Base-by-base conservation (phyloP, 2,113 vertebrate genomes). In the Lampris megalopsis region DNA sequence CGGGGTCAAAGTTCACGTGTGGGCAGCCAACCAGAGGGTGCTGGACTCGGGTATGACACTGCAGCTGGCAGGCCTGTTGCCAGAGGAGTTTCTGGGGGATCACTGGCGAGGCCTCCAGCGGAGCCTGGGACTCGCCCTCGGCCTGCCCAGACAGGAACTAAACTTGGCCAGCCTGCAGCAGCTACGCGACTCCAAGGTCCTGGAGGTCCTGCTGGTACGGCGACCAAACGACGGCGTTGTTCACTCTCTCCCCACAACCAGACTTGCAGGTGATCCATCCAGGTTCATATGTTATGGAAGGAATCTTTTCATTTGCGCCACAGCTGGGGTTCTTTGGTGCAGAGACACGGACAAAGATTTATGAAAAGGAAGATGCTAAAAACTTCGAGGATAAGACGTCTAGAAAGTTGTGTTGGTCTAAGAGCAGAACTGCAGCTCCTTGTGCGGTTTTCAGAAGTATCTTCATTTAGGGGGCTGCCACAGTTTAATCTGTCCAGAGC, bases 121-220 rank as follows among this genome's bases (percentile, higher is more conserved):
- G 11, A 95, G 92, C 38, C 90, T 99, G 73, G 94, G 95, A 5
- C 88, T 92, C 1, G 54, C 89, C 38, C 92, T 99, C 4, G 89
- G 92, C 68, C 80, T 96, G 0, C 90, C 91, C 65, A 83, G 91
- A 7, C 95, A 96, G 36, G 93, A 95, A 80, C 94, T 99, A 37
- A 95, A 96, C 68, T 91, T 98, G 92, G 97, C 95, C 87, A 98
- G 97, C 88, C 93, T 99, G 38, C 98, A 99, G 92, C 95, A 95
- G 24, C 89, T 89, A 0, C 91, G 91, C 0, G 41, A 86, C 42
- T 64, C 88, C 0, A 76, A 84, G 0, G 89, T 86, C 1, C 92
- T 97, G 81, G 96, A 98, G 9, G 90, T 94, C 48, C 95, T 99
- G 43, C 86, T 99, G 72, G 89, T 94, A 64, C 82, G 89, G 85